Conservation (phyloP, 2,888 invertebrate genomes). For the Agapetus fuscipes region DNA sequence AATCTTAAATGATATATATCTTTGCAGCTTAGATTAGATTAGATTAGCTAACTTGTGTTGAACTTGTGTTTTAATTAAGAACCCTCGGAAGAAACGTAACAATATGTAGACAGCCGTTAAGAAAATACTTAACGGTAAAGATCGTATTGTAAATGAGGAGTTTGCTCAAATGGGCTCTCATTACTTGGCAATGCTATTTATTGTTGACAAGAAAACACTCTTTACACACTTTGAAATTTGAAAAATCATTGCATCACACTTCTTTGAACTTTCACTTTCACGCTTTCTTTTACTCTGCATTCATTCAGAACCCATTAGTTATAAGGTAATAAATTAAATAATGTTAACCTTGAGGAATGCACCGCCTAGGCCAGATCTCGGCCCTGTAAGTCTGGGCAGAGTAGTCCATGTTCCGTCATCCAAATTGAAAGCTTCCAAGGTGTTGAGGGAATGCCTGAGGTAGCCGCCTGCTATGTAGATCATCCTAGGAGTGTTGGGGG, state of each 20-base stretch:
- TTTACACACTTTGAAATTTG: not conserved
- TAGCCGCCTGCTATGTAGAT: slow-evolving; percentile 91
- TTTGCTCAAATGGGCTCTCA: too few species aligned
- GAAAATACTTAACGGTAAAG: too few species aligned
- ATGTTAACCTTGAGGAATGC: slow-evolving; percentile 62
- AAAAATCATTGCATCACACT: not conserved
- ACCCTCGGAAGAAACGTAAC: too few species aligned
- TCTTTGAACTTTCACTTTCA: too few species aligned
- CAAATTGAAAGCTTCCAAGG: slow-evolving; percentile 81
- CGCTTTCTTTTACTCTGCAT: too few species aligned
- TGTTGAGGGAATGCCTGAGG: slow-evolving; percentile 73
- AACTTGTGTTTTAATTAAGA: too few species aligned
- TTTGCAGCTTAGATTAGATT: too few species aligned
- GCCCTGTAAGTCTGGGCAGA: slow-evolving; percentile 74
- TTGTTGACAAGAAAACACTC: not conserved
- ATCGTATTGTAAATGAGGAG: too few species aligned
- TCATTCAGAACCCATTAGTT: not conserved
- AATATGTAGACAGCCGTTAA: too few species aligned
- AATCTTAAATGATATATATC: too few species aligned
- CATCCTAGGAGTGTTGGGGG: slow-evolving; percentile 80
- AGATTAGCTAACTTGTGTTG: too few species aligned
- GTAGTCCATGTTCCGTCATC: slow-evolving; percentile 78
- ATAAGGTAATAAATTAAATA: too few species aligned
- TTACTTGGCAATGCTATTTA: not conserved
- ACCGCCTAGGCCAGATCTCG: slow-evolving; percentile 79